phyloP scores from a whole-genome alignment of 2,113 vertebrate genomes.

The Genyomyrus donnyi region DNA sequence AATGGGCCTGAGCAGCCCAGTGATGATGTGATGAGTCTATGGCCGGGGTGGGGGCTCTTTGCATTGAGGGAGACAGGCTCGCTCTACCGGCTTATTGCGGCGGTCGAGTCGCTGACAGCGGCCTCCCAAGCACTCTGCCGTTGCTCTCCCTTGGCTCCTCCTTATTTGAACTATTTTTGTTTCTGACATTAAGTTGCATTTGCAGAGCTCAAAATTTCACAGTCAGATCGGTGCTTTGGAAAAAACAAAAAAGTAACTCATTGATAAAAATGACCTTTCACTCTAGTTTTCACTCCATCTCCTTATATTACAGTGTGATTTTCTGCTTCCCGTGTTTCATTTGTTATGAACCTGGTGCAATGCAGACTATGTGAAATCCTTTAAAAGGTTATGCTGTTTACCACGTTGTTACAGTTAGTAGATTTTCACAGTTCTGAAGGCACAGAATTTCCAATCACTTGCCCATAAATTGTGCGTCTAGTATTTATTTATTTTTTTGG shows the following conservation, averaged over 20 bases:
- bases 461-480: background rate
- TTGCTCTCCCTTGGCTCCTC: background rate
- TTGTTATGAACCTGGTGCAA: background rate
- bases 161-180: background rate
- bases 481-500: background rate
- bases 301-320: background rate
- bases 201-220: background rate
- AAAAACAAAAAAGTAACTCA: background rate
- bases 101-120: background rate
- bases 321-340: background rate
- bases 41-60: background rate
- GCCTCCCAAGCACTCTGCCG: background rate
- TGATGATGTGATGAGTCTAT: slow-evolving; percentile 75
- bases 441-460: background rate
- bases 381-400: background rate
- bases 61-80: background rate
- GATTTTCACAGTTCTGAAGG: background rate
- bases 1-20: slow-evolving; percentile 54
- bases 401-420: background rate
- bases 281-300: background rate
- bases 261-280: background rate
- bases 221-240: background rate
- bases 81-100: background rate
- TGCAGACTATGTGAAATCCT: background rate
- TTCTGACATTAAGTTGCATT: background rate